Evolutionary conservation across 2,797 vertebrate species (phyloP).

Genomic region (Dipus sagitta): DNA sequence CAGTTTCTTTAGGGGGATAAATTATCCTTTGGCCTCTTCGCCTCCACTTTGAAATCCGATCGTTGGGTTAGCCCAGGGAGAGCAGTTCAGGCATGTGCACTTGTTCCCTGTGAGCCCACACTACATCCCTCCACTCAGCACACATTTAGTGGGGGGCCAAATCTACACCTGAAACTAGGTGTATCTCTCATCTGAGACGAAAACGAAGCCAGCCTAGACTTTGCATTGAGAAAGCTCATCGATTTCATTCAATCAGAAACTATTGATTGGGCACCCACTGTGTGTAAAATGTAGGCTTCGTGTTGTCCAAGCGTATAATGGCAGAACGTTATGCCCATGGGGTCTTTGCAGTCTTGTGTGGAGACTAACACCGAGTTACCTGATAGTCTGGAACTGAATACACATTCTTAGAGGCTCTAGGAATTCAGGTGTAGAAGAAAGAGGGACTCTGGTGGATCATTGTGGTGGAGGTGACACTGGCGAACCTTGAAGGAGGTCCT

Average conservation of each 20-base stretch:
- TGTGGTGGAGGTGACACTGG: neutral
- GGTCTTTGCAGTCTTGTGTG: too few relatives aligned
- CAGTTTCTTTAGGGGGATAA: slow-evolving; percentile 74
- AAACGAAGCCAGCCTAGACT: neutral
- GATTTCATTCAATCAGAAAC: neutral
- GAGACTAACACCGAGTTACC: neutral
- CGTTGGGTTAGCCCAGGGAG: slow-evolving; percentile 46
- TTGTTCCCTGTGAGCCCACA: neutral
- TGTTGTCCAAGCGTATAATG: neutral
- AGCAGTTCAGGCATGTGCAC: neutral
- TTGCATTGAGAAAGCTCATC: neutral
- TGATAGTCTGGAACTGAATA: neutral
- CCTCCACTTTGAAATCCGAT: slow-evolving; percentile 74
- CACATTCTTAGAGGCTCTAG: accelerated
- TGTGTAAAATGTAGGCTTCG: neutral
- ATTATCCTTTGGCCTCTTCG: slow-evolving; percentile 77
- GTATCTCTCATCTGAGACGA: neutral
- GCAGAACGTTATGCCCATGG: neutral
- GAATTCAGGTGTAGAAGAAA: neutral
- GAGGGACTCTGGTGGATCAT: neutral
- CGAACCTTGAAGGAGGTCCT: neutral
- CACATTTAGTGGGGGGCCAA: neutral
- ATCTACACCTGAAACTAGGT: neutral
- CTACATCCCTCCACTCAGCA: neutral
- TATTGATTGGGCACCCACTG: neutral